These are phyloP conservation scores for Andrena minutula DNA, from an alignment of 2,888 invertebrate species.

Conservation along the genomic window DNA sequence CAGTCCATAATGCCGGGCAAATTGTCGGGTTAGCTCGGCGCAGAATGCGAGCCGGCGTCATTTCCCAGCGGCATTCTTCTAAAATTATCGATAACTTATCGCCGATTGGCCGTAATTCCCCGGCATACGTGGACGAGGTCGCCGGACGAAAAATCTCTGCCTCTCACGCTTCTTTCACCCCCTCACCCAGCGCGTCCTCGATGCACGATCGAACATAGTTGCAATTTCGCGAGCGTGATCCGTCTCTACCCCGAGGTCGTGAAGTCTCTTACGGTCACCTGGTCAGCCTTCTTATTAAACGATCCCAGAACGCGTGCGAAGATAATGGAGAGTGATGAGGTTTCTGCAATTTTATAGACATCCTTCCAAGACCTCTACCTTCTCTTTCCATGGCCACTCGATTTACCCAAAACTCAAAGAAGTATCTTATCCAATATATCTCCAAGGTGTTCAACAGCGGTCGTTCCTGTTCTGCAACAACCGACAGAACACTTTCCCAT, in stretches of 20 bases:
- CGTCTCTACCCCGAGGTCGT: slow-evolving; percentile 41
- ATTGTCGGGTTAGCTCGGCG: slow-evolving; percentile 74
- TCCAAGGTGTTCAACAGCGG: too few relatives aligned
- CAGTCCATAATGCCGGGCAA: slow-evolving; percentile 72
- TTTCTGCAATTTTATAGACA: slow-evolving; percentile 5
- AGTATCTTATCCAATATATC: too few relatives aligned
- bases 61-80: slow-evolving; percentile 78
- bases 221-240: slow-evolving; percentile 23
- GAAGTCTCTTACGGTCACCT: slow-evolving; percentile 2
- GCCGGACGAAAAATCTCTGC: slow-evolving; percentile 55
- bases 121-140: slow-evolving; percentile 58
- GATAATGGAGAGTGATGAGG: slow-evolving; percentile 39
- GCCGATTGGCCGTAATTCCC: slow-evolving; percentile 78
- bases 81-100: slow-evolving; percentile 82
- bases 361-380: background rate
- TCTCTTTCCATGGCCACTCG: background rate
- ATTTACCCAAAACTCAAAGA: too few relatives aligned
- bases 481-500: background rate
- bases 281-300: slow-evolving; percentile 40
- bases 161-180: slow-evolving; percentile 1
- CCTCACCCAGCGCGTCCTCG: slow-evolving; percentile 14
- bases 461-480: background rate
- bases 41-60: slow-evolving; percentile 64
- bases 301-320: slow-evolving; percentile 32
- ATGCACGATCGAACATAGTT: slow-evolving; percentile 46